Evolutionary conservation across 2,113 vertebrate genomes (phyloP).

Genomic region (Pampusana beccarii): DNA sequence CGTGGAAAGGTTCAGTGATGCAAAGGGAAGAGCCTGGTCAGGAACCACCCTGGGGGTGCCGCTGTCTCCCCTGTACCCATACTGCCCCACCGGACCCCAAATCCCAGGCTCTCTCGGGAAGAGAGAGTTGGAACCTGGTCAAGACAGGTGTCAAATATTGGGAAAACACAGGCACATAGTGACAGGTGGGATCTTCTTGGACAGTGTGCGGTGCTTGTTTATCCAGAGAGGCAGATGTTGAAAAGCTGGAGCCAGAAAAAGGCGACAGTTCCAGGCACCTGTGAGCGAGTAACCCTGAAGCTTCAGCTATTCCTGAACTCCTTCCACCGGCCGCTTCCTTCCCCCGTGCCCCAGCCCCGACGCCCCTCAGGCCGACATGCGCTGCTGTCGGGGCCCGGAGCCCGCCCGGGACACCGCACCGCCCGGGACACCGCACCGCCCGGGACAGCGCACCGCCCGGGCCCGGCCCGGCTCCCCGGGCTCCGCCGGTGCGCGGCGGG

Average conservation of each 20-base stretch:
- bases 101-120: accelerated
- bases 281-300: accelerated
- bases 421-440: no score
- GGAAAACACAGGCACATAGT: accelerated
- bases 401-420: no score
- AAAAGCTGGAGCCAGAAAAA: neutral
- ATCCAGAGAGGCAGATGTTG: accelerated
- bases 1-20: accelerated
- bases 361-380: neutral
- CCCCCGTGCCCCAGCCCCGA: no score
- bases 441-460: no score
- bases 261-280: accelerated
- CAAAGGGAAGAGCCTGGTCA: neutral
- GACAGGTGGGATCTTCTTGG: accelerated
- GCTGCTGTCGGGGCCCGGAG: accelerated
- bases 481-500: no score
- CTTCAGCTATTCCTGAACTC: no score
- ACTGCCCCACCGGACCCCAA: neutral
- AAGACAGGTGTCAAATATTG: accelerated
- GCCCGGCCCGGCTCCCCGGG: neutral
- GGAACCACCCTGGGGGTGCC: neutral
- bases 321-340: neutral
- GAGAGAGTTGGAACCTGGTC: neutral
- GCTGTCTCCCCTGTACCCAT: accelerated
- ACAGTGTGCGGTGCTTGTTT: accelerated